Percentiles rank a stretch among this genome's conserved stretches.
These are phyloP conservation scores for Macropus fuliginosus DNA, from an alignment of 2,797 vertebrate genomes.

Conservation along the genomic window DNA sequence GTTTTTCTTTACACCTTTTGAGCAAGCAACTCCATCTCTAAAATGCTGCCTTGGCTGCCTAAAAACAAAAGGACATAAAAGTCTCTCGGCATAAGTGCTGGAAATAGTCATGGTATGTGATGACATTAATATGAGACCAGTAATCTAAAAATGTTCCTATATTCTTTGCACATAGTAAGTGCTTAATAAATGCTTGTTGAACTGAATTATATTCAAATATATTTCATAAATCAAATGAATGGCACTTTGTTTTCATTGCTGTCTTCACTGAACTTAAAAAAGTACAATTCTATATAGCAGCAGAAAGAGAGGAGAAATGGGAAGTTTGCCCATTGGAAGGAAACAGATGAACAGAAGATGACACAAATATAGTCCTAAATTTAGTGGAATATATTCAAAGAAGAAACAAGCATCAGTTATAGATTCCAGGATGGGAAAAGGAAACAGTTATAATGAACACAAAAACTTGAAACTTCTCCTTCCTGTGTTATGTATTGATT, in stretches of 20 bases:
- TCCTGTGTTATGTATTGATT: background rate
- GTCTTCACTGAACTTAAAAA: slow-evolving; percentile 45
- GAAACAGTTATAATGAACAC: slow-evolving; percentile 2
- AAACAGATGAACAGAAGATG: background rate
- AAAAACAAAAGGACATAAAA: slow-evolving; percentile 45
- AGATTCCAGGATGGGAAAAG: slow-evolving; percentile 10
- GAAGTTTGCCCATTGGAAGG: slow-evolving; percentile 28
- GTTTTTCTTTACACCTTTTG: slow-evolving; percentile 40
- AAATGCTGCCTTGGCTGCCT: slow-evolving; percentile 13
- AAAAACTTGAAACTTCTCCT: background rate
- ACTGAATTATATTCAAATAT: background rate
- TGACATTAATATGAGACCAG: slow-evolving; percentile 27
- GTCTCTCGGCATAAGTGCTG: slow-evolving; percentile 16
- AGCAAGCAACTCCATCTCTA: slow-evolving; percentile 18
- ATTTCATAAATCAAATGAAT: slow-evolving; percentile 52
- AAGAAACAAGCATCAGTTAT: slow-evolving; percentile 55
- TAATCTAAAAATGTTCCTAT: slow-evolving; percentile 31
- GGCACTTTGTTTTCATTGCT: slow-evolving; percentile 42
- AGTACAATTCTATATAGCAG: background rate
- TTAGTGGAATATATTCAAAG: slow-evolving; percentile 45
- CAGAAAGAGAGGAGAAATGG: slow-evolving; percentile 52
- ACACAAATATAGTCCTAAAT: slow-evolving; percentile 24
- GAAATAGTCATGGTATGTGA: slow-evolving; percentile 14
- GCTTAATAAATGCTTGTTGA: background rate
- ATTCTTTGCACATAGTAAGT: background rate